phyloP scores from a whole-genome alignment of 2,888 invertebrate species.

The Papilio protenor region DNA sequence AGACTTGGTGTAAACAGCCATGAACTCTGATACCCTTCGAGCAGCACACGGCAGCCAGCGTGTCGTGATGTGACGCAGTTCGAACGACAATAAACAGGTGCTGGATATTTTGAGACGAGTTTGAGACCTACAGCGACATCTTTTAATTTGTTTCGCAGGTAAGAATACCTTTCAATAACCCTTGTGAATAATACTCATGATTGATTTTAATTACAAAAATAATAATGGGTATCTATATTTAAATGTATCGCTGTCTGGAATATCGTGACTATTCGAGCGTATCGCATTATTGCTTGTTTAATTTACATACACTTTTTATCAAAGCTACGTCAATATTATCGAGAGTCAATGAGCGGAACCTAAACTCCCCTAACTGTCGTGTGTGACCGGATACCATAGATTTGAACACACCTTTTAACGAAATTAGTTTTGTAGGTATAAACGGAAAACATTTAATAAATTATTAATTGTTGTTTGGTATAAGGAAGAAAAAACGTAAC shows the following conservation, averaged over 20 bases:
- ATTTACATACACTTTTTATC: slow-evolving; percentile 5
- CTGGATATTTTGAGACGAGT: slow-evolving; percentile 52
- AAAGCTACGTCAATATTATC: not conserved
- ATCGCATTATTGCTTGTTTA: not conserved
- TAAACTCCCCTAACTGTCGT: not conserved
- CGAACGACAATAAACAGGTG: slow-evolving; percentile 56
- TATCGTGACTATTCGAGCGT: not conserved
- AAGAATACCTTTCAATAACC: not conserved
- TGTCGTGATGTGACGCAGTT: slow-evolving; percentile 57
- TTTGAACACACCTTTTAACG: not conserved
- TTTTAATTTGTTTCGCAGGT: slow-evolving; percentile 25
- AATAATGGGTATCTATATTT: no score
- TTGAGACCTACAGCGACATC: not conserved
- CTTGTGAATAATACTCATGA: not conserved
- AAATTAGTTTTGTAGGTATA: no score
- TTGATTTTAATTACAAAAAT: not conserved
- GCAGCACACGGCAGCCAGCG: slow-evolving; percentile 51
- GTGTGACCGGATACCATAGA: slow-evolving; percentile 7
- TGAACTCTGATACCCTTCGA: not conserved
- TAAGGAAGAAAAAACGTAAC: no score
- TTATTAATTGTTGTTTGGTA: no score
- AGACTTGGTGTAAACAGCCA: not conserved
- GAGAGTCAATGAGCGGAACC: slow-evolving; percentile 2
- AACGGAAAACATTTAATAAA: no score
- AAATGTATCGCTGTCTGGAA: not conserved